Conservation (phyloP, 2,797 vertebrate species). For the Hoplostethus mediterraneus region DNA sequence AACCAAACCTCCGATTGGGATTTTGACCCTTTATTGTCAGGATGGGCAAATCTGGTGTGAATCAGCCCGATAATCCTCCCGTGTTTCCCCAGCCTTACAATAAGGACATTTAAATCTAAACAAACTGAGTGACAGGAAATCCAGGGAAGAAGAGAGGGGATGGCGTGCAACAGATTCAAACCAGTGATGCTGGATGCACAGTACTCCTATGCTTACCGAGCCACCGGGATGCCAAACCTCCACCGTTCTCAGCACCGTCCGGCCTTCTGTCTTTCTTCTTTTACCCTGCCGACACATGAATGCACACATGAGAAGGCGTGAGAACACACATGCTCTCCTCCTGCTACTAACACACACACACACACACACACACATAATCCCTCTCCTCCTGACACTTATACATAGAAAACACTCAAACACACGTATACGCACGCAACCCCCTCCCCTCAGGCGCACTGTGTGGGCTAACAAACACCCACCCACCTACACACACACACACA, state of each 20-base stretch:
- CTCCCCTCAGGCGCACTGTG: conserved; percentile 6
- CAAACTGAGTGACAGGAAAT: conserved; percentile 34
- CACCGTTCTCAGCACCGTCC: conserved; percentile 10
- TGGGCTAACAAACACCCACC: conserved; percentile 30
- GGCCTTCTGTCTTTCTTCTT: conserved; percentile 13
- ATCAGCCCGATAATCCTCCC: no score
- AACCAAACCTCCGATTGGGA: no score
- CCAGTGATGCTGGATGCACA: no score
- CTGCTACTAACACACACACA: conserved; percentile 24
- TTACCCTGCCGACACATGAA: conserved; percentile 3
- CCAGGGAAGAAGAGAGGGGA: conserved; percentile 21
- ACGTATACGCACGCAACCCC: conserved; percentile 30
- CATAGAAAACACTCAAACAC: conserved; percentile 31
- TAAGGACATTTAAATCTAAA: background rate
- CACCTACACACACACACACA: conserved; percentile 18
- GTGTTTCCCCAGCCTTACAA: no score
- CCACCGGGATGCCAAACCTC: conserved; percentile 21
- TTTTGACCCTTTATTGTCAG: no score
- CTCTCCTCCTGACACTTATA: conserved; percentile 29
- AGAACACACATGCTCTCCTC: conserved; percentile 1
- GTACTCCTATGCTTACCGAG: conserved; percentile 4
- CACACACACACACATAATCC: conserved; percentile 22
- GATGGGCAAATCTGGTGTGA: no score
- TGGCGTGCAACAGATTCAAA: background rate
- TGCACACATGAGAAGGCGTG: conserved; percentile 9